These are phyloP conservation scores for Columba livia DNA, from an alignment of 2,113 vertebrate species.

Conservation along the genomic window DNA sequence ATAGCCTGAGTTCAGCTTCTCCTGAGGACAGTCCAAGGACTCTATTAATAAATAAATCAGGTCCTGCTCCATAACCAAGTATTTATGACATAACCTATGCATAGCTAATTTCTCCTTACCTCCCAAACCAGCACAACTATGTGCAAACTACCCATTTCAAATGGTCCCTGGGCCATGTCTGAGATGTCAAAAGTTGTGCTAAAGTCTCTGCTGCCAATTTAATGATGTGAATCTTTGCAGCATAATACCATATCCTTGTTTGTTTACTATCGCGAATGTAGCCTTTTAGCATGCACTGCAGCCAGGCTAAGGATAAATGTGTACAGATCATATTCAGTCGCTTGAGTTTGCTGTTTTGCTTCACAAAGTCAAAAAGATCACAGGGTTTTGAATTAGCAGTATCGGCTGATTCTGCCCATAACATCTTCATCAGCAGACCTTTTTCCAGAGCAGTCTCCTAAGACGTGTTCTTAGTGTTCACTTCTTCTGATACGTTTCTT, in stretches of 20 bases:
- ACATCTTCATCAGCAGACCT: neutral
- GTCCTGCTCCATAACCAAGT: neutral
- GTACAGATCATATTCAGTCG: neutral
- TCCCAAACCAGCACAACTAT: fast-evolving
- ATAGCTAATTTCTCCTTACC: neutral
- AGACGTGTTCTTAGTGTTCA: neutral
- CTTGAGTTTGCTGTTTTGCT: neutral
- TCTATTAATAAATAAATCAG: neutral
- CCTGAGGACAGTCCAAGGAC: neutral
- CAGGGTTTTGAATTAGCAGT: neutral
- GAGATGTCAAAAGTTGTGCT: neutral
- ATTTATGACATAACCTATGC: neutral
- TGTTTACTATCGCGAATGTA: fast-evolving
- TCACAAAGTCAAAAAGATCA: neutral
- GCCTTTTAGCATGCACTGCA: neutral
- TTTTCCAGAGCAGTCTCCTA: neutral
- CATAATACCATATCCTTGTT: fast-evolving
- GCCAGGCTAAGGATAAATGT: neutral
- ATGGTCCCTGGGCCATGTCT: neutral
- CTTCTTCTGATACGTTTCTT: neutral
- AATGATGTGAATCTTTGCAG: neutral
- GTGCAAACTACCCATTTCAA: neutral
- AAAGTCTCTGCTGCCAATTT: neutral
- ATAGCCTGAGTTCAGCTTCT: neutral
- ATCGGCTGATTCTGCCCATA: neutral